Evolutionary conservation across 2,797 vertebrate genomes (phyloP).

Genomic region (Pampus argenteus): DNA sequence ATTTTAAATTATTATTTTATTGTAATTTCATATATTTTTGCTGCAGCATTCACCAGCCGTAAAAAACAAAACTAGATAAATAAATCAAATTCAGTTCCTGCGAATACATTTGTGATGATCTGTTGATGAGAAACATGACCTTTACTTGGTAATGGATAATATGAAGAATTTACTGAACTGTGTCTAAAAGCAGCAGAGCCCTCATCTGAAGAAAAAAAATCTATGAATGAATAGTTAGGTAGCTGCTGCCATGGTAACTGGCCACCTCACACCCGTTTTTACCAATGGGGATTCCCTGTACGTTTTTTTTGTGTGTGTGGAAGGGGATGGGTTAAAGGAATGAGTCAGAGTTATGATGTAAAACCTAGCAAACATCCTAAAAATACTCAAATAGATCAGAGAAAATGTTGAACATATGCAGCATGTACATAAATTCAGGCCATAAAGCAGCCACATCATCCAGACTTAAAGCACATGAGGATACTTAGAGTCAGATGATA

Average conservation of each 20-base stretch:
- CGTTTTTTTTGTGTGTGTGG: background rate
- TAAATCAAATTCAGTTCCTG: background rate
- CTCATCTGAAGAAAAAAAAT: constrained; percentile 18
- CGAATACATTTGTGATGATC: background rate
- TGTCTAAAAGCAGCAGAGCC: constrained; percentile 6
- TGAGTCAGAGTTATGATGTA: constrained; percentile 59
- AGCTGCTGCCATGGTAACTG: constrained; percentile 74
- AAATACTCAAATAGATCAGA: background rate
- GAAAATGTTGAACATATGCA: background rate
- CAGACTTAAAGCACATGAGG: background rate
- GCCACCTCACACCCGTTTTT: constrained; percentile 62
- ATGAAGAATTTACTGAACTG: constrained; percentile 7
- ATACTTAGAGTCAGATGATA: background rate
- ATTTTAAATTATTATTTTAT: background rate
- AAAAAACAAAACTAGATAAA: background rate
- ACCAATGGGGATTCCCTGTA: constrained; percentile 73
- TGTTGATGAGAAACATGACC: background rate
- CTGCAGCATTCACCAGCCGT: background rate
- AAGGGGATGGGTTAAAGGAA: constrained; percentile 36
- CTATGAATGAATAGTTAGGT: constrained; percentile 60
- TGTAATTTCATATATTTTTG: background rate
- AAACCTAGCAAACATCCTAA: constrained; percentile 23
- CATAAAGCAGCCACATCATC: background rate
- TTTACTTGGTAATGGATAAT: background rate
- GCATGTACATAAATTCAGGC: background rate